Evolutionary conservation across 2,888 invertebrate genomes (phyloP), one percentile per base, ranked within the genome.

Genomic region (Diaphora mendica): DNA sequence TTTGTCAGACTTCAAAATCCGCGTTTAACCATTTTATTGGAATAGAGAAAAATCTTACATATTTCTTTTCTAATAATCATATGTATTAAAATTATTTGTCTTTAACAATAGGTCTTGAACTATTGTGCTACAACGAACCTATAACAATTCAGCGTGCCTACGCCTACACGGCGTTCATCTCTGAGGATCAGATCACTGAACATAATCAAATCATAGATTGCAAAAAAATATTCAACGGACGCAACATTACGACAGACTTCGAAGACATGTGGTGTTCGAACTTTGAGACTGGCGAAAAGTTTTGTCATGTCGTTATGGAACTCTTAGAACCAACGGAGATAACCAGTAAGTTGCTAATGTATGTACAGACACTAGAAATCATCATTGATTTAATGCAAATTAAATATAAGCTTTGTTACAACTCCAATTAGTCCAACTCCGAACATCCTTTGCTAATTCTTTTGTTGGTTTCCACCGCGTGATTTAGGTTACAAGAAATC

Each of bases 221-320:
- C 85, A 89, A 89, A 86, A 96, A 96, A 79, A 90, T 98, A 55
- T 96, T 98, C 84, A 97, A 97, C 88, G 97, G 97, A 3, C 91
- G 93, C n/a, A 97, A 97, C 90, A 94, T 98, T 65, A 97, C 97
- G 0, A 96, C 96, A 0, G 96, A 97, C 68, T 94, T 96, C 55
- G 96, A 96, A 69, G 96, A 97, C 86, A 97, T 97, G 97, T 97
- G 97, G 97, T 95, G 96, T 81, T 91, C 94, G 0, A 94, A 92
- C 84, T 94, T 94, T 73, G 83, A 87, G 1, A 81, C 90, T 0
- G 94, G 92, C 0, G 82, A 79, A 13, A 90, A 91, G 81, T 93
- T 91, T 81, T 94, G 93, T 39, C 92, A 95, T 77, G 87, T 96
- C 23, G 89, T 95, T 3, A 88, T 95, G 82, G 94, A 95, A 79